Base-by-base conservation (phyloP, 2,888 invertebrate genomes). In the Brenthis ino region DNA sequence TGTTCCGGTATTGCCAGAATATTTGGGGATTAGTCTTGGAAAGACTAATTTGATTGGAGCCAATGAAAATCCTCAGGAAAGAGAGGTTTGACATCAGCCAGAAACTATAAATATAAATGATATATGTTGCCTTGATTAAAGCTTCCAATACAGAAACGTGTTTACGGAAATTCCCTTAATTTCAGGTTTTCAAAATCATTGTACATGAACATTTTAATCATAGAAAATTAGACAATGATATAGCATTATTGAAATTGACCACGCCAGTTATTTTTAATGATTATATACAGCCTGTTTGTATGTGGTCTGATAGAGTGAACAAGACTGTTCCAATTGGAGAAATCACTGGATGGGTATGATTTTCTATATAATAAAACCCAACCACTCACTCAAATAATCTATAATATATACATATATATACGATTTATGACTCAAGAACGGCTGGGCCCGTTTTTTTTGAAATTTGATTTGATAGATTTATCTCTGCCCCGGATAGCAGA, bases 231-330 rank as follows among this genome's bases (percentile, higher is more conserved):
- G 74, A 82, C 33, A 80, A 86, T 60, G 87, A 87, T 55, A 83
- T 88, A 28, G 82, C 86, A 0, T 33, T 87, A 12, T 37, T 88
- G 6, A 86, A 81, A 71, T 65, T 86, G 16, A 80, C 75, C 11
- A 77, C 82, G 3, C 80, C 82, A 73, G 85, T 77, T 0, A 65
- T 68, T 1, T 85, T 77, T 37, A 79, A 72, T 20, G 78, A 82
- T 14, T 86, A 83, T 67, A 78, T 88, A 3, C 87, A 87, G 67
- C 85, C 86, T 20, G 82, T 84, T 4, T 87, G 86, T 67, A 57
- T 87, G 3, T 87, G 87, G 87, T 48, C 64, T 43, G n/a, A 60
- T 8, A 57, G 61, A 16, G 56, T 37, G 13, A n/a, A 57, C 13
- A 43, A 68, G 2, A 61, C 24, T 11, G 14, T 70, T 13, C 14